Percentiles rank a stretch among this genome's conserved stretches.
Evolutionary conservation across 2,113 vertebrate species (phyloP).

Genomic region (Ranitomeya imitator): DNA sequence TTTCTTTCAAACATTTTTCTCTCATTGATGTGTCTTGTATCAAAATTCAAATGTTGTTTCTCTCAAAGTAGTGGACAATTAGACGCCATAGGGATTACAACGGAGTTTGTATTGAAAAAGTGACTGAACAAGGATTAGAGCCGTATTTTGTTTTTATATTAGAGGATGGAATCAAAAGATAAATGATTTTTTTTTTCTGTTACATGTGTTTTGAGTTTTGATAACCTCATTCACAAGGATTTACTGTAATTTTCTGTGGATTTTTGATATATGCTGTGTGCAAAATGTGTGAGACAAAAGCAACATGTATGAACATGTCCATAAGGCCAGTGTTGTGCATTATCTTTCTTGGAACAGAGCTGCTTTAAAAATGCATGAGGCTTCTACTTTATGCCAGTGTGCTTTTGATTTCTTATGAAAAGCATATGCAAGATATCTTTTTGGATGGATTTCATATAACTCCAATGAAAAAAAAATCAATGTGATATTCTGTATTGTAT

Average conservation of each 20-base stretch:
- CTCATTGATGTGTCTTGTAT: neutral
- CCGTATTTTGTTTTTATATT: neutral
- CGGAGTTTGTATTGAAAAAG: neutral
- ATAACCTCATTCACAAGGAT: no score
- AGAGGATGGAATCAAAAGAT: neutral
- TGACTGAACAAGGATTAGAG: neutral
- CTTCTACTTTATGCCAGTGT: no score
- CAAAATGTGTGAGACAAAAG: neutral
- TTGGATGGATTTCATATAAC: no score
- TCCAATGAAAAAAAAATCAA: no score
- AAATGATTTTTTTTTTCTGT: neutral
- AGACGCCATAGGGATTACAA: neutral
- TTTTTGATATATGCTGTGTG: no score
- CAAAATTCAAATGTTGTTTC: neutral
- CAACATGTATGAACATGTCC: neutral
- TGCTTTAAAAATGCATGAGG: no score
- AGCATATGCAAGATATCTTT: no score
- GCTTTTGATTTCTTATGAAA: no score
- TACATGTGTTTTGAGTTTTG: neutral
- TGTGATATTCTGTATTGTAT: no score
- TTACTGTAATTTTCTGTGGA: no score
- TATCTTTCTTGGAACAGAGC: no score
- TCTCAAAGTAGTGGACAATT: neutral
- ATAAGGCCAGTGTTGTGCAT: no score
- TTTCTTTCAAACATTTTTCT: constrained; percentile 9